These are phyloP conservation scores for Enteromius paludinosus DNA, from an alignment of 2,797 vertebrate species.

Conservation along the genomic window DNA sequence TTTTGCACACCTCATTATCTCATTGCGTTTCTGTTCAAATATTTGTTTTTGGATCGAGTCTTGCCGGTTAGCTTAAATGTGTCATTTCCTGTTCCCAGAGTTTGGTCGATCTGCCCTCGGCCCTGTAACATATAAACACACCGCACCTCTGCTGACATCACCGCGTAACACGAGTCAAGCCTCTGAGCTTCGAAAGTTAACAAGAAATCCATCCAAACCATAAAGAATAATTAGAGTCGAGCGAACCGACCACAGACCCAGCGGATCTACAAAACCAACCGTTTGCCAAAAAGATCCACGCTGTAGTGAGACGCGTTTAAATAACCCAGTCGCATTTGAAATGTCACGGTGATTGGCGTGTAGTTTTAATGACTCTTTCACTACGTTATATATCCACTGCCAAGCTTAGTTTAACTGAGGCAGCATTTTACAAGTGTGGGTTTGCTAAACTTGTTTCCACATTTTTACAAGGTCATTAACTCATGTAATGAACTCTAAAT, in stretches of 20 bases:
- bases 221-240: conserved; percentile 51
- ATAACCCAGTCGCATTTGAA: conserved; percentile 44
- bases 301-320: conserved; percentile 44
- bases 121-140: conserved; percentile 60
- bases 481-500: conserved; percentile 62
- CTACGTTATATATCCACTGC: conserved; percentile 42
- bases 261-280: neutral
- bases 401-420: conserved; percentile 53
- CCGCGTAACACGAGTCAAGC: conserved; percentile 33
- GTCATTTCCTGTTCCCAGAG: conserved; percentile 61
- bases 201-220: conserved; percentile 49
- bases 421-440: conserved; percentile 54
- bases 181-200: conserved; percentile 44
- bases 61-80: conserved; percentile 55
- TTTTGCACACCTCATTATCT: conserved; percentile 60
- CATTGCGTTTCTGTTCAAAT: conserved; percentile 58
- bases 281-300: neutral
- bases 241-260: neutral
- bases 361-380: conserved; percentile 34
- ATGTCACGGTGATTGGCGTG: conserved; percentile 42
- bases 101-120: conserved; percentile 53
- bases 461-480: conserved; percentile 64
- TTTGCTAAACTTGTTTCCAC: conserved; percentile 60
- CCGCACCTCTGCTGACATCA: conserved; percentile 60
- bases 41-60: conserved; percentile 58